Conservation (phyloP, 37 sponge, comb jelly and placozoan genomes). For the Ephydatia muelleri region DNA sequence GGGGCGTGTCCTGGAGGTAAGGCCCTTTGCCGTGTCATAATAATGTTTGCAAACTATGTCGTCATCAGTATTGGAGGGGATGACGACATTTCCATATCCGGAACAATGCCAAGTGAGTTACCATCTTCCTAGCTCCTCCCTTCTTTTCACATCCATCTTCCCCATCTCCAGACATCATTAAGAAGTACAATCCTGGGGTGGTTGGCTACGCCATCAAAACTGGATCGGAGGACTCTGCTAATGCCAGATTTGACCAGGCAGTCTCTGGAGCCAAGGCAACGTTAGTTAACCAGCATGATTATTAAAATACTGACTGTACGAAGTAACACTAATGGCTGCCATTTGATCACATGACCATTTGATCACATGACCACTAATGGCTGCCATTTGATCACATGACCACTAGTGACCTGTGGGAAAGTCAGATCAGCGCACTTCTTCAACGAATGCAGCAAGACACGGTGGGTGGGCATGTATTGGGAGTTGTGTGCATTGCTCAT, state of each 20-base stretch:
- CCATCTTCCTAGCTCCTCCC: not conserved
- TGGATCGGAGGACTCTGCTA: constrained; percentile 14
- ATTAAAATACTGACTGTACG: too few species aligned
- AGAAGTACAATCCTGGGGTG: constrained; percentile 55
- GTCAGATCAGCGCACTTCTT: not conserved
- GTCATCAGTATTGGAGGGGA: constrained; percentile 65
- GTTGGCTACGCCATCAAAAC: constrained; percentile 35
- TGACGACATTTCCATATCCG: not conserved
- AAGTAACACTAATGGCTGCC: too few species aligned
- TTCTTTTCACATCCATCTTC: not conserved
- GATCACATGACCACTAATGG: too few species aligned
- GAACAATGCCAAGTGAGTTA: constrained; percentile 64
- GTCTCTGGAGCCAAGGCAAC: constrained; percentile 54
- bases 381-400: too few species aligned
- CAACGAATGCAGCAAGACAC: not conserved
- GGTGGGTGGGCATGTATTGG: too few species aligned
- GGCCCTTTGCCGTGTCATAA: not conserved
- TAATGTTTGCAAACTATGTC: not conserved
- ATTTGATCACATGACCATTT: too few species aligned
- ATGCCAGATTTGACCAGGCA: constrained; percentile 40
- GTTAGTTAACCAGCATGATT: constrained; percentile 15
- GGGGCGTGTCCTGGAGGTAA: constrained; percentile 72
- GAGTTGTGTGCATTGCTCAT: too few species aligned
- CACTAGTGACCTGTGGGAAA: not conserved
- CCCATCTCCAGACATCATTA: constrained; percentile 34